Percentiles rank a stretch among this genome's conserved stretches.
These are phyloP conservation scores for Sebastes matsubarae DNA, from an alignment of 2,797 vertebrate species.

Conservation along the genomic window DNA sequence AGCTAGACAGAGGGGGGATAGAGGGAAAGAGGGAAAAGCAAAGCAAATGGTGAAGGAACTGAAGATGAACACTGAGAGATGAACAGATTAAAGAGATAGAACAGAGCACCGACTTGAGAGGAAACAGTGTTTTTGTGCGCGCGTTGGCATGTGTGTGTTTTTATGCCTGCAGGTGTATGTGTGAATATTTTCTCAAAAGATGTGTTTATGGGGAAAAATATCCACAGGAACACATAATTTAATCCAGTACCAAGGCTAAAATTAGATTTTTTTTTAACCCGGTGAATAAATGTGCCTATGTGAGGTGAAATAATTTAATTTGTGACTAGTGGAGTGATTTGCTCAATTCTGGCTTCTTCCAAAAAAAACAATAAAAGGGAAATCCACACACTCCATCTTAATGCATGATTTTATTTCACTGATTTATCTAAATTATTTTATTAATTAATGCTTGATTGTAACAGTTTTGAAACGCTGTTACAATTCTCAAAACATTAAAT, in stretches of 20 bases:
- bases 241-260: not conserved
- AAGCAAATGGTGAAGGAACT: constrained; percentile 63
- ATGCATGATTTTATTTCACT: not conserved
- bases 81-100: constrained; percentile 65
- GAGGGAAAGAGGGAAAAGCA: constrained; percentile 57
- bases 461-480: not conserved
- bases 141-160: constrained; percentile 6
- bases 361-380: not conserved
- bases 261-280: not conserved
- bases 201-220: constrained; percentile 17
- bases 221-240: constrained; percentile 8
- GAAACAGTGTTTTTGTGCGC: constrained; percentile 30
- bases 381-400: not conserved
- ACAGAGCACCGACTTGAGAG: constrained; percentile 39
- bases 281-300: not conserved
- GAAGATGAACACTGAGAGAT: constrained; percentile 58
- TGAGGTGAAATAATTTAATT: not conserved
- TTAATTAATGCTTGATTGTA: not conserved
- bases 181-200: constrained; percentile 10
- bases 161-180: constrained; percentile 19
- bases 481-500: not conserved
- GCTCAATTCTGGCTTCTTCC: not conserved
- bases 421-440: not conserved
- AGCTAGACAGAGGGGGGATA: constrained; percentile 55
- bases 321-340: not conserved